phyloP scores from a whole-genome alignment of 2,888 invertebrate species.

The Platerodrilus igneus region DNA sequence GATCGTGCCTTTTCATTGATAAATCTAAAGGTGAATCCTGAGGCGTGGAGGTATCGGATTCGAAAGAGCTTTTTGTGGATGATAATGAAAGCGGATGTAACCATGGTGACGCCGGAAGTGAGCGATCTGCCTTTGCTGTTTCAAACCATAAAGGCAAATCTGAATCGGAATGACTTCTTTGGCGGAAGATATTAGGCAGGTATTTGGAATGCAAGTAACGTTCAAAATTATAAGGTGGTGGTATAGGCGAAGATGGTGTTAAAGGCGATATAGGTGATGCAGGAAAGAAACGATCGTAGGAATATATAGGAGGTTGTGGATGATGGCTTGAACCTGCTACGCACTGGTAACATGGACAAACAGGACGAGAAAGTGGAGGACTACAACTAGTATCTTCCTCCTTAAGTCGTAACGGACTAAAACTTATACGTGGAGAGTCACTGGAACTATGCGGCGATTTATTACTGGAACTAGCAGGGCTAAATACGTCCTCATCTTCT shows the following conservation, averaged over 20 bases:
- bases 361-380: constrained; percentile 40
- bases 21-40: constrained; percentile 84
- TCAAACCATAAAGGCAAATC: constrained; percentile 57
- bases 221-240: constrained; percentile 57
- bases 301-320: constrained; percentile 42
- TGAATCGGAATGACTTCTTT: constrained; percentile 63
- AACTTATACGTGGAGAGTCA: constrained; percentile 53
- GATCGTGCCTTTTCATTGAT: constrained; percentile 59
- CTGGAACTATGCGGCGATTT: constrained; percentile 55
- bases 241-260: constrained; percentile 53
- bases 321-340: constrained; percentile 43
- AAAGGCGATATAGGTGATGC: constrained; percentile 56
- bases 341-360: constrained; percentile 46
- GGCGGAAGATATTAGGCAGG: constrained; percentile 58
- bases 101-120: constrained; percentile 42
- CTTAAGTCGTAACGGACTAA: constrained; percentile 54
- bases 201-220: constrained; percentile 61
- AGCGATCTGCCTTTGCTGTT: constrained; percentile 45
- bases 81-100: constrained; percentile 41
- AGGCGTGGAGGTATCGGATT: constrained; percentile 55
- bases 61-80: constrained; percentile 50
- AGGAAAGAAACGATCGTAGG: constrained; percentile 51
- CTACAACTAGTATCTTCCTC: constrained; percentile 49
- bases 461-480: constrained; percentile 54
- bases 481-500: constrained; percentile 57